Conservation (phyloP, 2,888 invertebrate species). For the Lysandra coridon region DNA sequence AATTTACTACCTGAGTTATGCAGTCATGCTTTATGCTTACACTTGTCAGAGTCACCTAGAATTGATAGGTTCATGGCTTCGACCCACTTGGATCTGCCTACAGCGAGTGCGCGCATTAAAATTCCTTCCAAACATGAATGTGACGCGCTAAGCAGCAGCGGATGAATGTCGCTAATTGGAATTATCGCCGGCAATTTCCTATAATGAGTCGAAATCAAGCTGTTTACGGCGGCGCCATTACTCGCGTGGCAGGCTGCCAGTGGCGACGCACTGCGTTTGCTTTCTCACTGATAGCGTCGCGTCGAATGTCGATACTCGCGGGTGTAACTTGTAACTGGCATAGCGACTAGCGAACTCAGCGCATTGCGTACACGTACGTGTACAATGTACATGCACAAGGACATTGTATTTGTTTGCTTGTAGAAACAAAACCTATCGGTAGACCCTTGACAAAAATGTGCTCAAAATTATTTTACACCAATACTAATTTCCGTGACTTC, state of each 20-base stretch:
- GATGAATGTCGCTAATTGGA: neutral
- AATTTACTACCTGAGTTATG: neutral
- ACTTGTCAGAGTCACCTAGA: neutral
- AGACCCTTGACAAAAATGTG: too few species aligned
- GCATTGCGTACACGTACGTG: neutral
- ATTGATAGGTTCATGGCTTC: neutral
- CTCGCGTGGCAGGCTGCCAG: constrained; percentile 16
- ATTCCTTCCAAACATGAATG: neutral
- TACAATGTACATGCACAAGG: neutral
- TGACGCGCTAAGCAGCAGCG: neutral
- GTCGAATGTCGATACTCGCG: neutral
- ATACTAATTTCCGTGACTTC: too few species aligned
- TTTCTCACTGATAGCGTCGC: neutral
- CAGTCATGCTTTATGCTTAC: neutral
- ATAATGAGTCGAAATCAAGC: neutral
- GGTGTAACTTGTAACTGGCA: neutral
- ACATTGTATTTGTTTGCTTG: neutral
- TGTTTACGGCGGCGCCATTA: constrained; percentile 4
- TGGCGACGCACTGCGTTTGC: constrained; percentile 24
- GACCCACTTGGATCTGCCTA: neutral
- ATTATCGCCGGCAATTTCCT: constrained; percentile 14
- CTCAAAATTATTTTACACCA: too few species aligned
- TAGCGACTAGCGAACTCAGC: neutral
- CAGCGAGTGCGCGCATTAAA: neutral
- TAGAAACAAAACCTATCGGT: too few species aligned